Conservation (phyloP, 30 jellyfish, hydroid and myxozoan species). For the Sanderia malayensis region DNA sequence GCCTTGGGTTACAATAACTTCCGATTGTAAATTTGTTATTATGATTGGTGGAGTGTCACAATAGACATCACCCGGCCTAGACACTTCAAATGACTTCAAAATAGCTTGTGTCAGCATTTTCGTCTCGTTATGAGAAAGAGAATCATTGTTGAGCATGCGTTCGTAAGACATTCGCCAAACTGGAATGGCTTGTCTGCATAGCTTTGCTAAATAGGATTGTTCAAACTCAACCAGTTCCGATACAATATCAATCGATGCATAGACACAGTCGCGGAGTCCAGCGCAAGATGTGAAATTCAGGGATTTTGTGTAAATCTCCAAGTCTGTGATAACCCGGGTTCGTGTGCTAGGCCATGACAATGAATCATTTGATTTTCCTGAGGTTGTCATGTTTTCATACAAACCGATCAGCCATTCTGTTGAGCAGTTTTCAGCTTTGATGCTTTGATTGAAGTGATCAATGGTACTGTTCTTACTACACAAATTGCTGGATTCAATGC, state of each 20-base stretch:
- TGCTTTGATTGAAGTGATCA: no score
- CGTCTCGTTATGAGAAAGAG: slow-evolving; percentile 15
- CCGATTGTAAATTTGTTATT: slow-evolving; percentile 14
- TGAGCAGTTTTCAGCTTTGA: neutral
- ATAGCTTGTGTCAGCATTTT: neutral
- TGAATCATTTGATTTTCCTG: neutral
- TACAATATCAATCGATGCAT: slow-evolving; percentile 1
- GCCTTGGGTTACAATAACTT: slow-evolving; percentile 4
- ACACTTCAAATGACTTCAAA: slow-evolving; percentile 2
- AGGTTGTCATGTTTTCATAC: slow-evolving; percentile 2
- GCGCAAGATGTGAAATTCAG: slow-evolving; percentile 38
- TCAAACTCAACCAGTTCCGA: slow-evolving; percentile 29
- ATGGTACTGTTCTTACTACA: slow-evolving; percentile 12
- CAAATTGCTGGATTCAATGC: neutral
- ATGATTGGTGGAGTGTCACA: slow-evolving; percentile 58
- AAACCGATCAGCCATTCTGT: slow-evolving; percentile 26
- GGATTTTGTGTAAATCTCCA: slow-evolving; percentile 25
- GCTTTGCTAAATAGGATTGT: slow-evolving; percentile 10
- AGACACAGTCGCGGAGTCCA: slow-evolving; percentile 50
- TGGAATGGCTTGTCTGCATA: slow-evolving; percentile 19
- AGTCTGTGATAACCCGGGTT: slow-evolving; percentile 11
- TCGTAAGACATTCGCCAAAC: slow-evolving; percentile 18
- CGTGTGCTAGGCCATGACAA: slow-evolving; percentile 41
- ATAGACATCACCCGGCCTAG: slow-evolving; percentile 15
- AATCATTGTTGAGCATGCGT: slow-evolving; percentile 12